Evolutionary conservation across 2,888 invertebrate genomes (phyloP).

Genomic region (Hylaea fasciaria): DNA sequence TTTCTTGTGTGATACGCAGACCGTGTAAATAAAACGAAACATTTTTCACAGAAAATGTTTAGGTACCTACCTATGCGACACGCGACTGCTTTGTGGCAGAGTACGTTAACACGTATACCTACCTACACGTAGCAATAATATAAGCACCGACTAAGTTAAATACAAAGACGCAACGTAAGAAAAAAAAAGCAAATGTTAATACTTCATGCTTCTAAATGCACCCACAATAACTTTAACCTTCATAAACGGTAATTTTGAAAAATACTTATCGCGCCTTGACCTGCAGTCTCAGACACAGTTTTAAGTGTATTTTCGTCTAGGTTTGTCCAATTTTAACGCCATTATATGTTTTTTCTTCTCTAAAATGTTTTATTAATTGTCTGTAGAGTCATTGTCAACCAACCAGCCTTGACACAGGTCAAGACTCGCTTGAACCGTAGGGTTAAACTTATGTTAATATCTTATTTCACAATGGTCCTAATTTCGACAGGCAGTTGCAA

Average conservation of each 20-base stretch:
- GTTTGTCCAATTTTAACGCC: constrained; percentile 37
- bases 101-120: too few species aligned
- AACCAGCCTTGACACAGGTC: constrained; percentile 45
- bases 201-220: background rate
- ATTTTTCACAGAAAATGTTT: too few species aligned
- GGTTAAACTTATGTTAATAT: constrained; percentile 23
- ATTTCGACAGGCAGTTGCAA: constrained; percentile 25
- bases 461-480: constrained; percentile 33
- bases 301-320: constrained; percentile 25
- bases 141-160: too few species aligned
- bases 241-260: constrained; percentile 25
- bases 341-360: constrained; percentile 32
- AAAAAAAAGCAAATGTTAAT: too few species aligned
- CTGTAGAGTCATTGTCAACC: constrained; percentile 42
- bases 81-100: too few species aligned
- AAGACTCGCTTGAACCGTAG: constrained; percentile 26
- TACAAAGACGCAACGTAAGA: too few species aligned
- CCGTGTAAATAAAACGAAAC: too few species aligned
- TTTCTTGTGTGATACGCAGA: too few species aligned
- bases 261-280: constrained; percentile 29
- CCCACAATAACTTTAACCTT: constrained; percentile 13
- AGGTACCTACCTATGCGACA: too few species aligned
- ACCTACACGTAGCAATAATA: too few species aligned
- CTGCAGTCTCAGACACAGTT: constrained; percentile 26
- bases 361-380: constrained; percentile 40